Conservation (phyloP, 2,113 vertebrate species). For the Globicephala melas region DNA sequence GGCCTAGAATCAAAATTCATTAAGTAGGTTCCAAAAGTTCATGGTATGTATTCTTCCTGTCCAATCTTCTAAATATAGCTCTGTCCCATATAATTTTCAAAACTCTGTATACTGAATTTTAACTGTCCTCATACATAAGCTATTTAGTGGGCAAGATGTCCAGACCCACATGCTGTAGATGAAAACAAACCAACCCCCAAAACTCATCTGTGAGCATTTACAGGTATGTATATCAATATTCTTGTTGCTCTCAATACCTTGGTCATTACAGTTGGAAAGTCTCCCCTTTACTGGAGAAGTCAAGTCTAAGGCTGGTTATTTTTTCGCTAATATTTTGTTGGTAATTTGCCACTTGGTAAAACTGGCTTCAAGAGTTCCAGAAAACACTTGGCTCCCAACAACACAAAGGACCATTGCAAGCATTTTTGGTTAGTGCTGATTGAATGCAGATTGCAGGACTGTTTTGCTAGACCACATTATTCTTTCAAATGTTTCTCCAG, state of each 20-base stretch:
- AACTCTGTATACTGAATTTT: background rate
- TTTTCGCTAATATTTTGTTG: conserved; percentile 72
- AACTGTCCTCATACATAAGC: background rate
- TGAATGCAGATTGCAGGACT: conserved; percentile 60
- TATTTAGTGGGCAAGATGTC: background rate
- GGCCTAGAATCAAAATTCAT: conserved; percentile 44
- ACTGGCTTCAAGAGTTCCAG: conserved; percentile 80
- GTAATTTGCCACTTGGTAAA: conserved; percentile 70
- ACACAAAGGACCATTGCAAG: conserved; percentile 77
- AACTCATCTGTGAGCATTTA: background rate
- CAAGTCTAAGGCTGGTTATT: conserved; percentile 59
- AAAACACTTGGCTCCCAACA: conserved; percentile 75
- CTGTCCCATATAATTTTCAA: background rate
- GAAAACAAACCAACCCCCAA: background rate
- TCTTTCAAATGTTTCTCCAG: conserved; percentile 70
- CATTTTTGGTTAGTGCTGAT: conserved; percentile 78
- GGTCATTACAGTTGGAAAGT: background rate
- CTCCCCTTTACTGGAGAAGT: conserved; percentile 68
- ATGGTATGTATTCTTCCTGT: background rate
- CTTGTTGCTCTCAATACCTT: conserved; percentile 12
- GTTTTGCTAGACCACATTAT: conserved; percentile 64
- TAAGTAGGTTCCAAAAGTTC: background rate
- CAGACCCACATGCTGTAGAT: background rate
- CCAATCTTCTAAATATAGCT: background rate
- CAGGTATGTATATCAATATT: background rate